Evolutionary conservation across 2,888 invertebrate genomes (phyloP).

Genomic region (Theodoxus fluviatilis): DNA sequence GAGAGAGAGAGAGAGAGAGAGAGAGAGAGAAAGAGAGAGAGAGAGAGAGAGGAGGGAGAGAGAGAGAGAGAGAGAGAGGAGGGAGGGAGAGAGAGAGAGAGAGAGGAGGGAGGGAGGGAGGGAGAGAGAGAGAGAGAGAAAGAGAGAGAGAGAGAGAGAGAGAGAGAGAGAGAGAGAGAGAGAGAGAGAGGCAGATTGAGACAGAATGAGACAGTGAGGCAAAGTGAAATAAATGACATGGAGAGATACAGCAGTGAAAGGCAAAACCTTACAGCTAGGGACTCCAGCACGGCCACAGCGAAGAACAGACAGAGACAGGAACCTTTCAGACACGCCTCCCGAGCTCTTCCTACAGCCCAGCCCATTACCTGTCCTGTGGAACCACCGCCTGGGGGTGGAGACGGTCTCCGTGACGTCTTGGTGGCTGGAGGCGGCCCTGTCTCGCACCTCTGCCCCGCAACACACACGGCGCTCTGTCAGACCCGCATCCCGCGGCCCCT

Average conservation of each 20-base stretch:
- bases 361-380: too few relatives aligned
- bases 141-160: too few relatives aligned
- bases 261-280: neutral
- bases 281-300: neutral
- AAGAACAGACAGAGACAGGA: too few relatives aligned
- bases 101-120: neutral
- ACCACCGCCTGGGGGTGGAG: too few relatives aligned
- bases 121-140: neutral
- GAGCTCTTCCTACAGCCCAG: too few relatives aligned
- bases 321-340: too few relatives aligned
- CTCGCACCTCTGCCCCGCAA: too few relatives aligned
- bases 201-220: neutral
- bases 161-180: neutral
- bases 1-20: conserved; percentile 5
- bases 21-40: neutral
- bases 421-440: too few relatives aligned
- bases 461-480: too few relatives aligned
- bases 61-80: neutral
- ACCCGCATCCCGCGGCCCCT: too few relatives aligned
- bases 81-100: neutral
- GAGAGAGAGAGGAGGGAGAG: neutral
- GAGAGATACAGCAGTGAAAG: neutral
- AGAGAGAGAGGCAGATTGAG: conserved; percentile 16
- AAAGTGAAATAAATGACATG: neutral
- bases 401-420: too few relatives aligned